phyloP scores from a whole-genome alignment of 2,888 invertebrate genomes.

The Caenorhabditis panamensis region DNA sequence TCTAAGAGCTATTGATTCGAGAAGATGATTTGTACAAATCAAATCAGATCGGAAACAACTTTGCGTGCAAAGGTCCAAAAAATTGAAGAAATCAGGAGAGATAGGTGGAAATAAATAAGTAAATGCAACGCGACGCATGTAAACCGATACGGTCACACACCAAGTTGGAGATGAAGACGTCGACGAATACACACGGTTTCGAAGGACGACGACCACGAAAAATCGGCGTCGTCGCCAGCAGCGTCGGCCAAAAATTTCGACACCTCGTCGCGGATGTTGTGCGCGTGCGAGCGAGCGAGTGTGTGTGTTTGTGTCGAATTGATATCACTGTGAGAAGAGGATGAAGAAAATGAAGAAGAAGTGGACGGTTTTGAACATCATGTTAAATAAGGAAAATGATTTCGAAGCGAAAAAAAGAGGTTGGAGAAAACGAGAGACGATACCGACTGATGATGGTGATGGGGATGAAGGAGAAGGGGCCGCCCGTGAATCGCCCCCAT shows the following conservation, averaged over 20 bases:
- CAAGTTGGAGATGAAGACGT: no score
- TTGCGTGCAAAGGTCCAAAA: slow-evolving; percentile 1
- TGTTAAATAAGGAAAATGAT: slow-evolving; percentile 9
- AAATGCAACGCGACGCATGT: slow-evolving; percentile 8
- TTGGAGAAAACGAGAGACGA: slow-evolving; percentile 1
- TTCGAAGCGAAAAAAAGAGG: background rate
- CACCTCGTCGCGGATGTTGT: slow-evolving; percentile 21
- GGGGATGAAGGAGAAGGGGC: background rate
- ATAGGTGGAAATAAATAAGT: background rate
- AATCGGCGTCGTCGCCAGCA: slow-evolving; percentile 4
- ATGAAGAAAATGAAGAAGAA: background rate
- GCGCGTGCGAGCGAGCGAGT: no score
- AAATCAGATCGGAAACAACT: background rate
- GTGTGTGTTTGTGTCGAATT: slow-evolving; percentile 16
- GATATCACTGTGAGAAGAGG: slow-evolving; percentile 13
- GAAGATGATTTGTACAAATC: no score
- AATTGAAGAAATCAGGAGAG: slow-evolving; percentile 9
- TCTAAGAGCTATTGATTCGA: no score
- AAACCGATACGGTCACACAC: background rate
- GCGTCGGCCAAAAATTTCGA: slow-evolving; percentile 7
- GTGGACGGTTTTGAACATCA: slow-evolving; percentile 17
- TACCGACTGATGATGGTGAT: background rate
- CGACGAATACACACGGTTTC: slow-evolving; percentile 16
- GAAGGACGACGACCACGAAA: slow-evolving; percentile 27
- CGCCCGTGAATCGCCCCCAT: slow-evolving; percentile 5